These are phyloP conservation scores for Anguilla pacifica DNA, from an alignment of 2,797 vertebrate genomes.

Conservation along the genomic window DNA sequence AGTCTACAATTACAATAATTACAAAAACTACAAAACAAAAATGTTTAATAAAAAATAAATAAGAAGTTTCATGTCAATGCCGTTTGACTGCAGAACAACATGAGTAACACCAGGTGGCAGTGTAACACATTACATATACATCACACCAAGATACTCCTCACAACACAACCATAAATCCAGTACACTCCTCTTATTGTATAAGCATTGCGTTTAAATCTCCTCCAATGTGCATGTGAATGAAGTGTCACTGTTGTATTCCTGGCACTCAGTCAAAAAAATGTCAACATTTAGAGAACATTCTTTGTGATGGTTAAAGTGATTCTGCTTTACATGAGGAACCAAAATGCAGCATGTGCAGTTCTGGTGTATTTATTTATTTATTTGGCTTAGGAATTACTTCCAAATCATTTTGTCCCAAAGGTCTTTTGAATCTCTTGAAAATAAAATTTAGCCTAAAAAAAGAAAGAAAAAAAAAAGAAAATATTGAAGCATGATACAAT, in stretches of 20 bases:
- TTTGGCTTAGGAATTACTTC: neutral
- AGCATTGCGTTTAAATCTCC: neutral
- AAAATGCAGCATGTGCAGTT: neutral
- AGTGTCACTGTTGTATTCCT: neutral
- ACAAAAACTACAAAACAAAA: neutral
- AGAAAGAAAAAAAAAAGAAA: neutral
- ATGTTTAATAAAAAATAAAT: neutral
- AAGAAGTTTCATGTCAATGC: neutral
- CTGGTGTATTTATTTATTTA: neutral
- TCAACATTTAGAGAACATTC: neutral
- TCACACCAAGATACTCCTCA: neutral
- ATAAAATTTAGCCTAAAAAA: neutral
- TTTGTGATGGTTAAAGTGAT: neutral
- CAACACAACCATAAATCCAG: neutral
- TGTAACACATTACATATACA: neutral
- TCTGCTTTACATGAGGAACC: neutral
- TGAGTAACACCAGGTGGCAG: neutral
- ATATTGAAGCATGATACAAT: neutral
- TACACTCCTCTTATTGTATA: neutral
- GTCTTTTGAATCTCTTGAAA: neutral
- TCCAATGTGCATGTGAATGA: neutral
- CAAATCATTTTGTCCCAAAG: neutral
- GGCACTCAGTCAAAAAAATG: neutral
- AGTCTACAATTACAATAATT: neutral
- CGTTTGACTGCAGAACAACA: neutral